Evolutionary conservation across 2,797 vertebrate species (phyloP).

Genomic region (Simalia tracyae): DNA sequence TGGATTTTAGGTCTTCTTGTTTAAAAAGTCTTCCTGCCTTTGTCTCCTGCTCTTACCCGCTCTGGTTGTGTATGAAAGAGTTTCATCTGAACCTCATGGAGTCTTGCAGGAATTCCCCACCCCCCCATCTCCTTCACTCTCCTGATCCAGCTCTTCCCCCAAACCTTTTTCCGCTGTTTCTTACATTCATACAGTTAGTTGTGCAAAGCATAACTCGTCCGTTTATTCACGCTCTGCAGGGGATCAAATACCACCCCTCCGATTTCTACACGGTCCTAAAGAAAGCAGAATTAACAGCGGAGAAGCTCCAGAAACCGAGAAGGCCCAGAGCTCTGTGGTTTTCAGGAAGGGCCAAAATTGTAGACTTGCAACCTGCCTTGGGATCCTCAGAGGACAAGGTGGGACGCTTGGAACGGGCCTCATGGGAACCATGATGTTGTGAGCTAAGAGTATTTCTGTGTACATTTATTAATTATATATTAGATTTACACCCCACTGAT

Average conservation of each 20-base stretch:
- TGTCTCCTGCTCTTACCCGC: constrained; percentile 5
- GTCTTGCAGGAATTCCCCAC: not conserved
- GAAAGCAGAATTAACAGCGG: constrained; percentile 43
- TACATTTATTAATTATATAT: not conserved
- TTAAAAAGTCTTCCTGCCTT: constrained; percentile 4
- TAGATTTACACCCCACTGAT: not conserved
- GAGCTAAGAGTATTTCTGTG: not conserved
- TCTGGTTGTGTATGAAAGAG: not conserved
- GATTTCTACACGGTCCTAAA: constrained; percentile 60
- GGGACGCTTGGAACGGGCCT: not conserved
- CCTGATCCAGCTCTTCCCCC: not conserved
- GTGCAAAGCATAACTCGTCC: constrained; percentile 21
- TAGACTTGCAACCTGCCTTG: not conserved
- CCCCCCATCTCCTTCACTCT: not conserved
- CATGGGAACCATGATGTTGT: too few species aligned
- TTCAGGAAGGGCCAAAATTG: not conserved
- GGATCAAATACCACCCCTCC: constrained; percentile 30
- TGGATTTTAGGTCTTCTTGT: not conserved
- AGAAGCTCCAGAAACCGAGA: not conserved
- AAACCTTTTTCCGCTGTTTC: constrained; percentile 4
- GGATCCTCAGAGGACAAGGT: not conserved
- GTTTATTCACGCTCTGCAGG: constrained; percentile 34
- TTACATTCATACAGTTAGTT: not conserved
- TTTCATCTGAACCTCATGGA: not conserved
- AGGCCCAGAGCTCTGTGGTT: not conserved